These are phyloP conservation scores for Eudorcas thomsonii DNA, from an alignment of 2,113 vertebrate genomes.

Conservation along the genomic window DNA sequence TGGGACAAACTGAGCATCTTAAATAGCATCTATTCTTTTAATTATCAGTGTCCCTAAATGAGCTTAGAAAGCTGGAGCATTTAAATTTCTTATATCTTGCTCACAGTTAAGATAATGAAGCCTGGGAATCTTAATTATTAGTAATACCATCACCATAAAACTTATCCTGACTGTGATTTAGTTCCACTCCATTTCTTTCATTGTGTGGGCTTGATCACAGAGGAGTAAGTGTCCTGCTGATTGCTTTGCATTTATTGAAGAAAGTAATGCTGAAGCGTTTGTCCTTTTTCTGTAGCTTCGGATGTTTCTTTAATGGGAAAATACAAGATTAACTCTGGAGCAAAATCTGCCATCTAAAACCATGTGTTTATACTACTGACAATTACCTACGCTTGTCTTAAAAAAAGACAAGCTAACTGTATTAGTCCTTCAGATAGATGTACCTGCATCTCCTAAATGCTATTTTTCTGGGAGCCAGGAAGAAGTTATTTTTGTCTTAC, in stretches of 20 bases:
- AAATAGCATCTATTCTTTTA: neutral
- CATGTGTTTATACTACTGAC: conserved; percentile 8
- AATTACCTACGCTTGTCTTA: neutral
- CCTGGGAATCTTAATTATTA: conserved; percentile 49
- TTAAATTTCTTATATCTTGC: neutral
- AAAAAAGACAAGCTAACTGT: neutral
- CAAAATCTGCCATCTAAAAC: conserved; percentile 59
- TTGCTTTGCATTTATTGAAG: neutral
- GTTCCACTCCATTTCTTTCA: conserved; percentile 62
- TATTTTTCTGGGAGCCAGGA: neutral
- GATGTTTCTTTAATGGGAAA: conserved; percentile 57
- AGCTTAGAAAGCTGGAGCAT: neutral
- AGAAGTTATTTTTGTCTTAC: neutral
- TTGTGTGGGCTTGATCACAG: conserved; percentile 56
- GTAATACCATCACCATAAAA: conserved; percentile 32
- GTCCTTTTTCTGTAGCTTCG: conserved; percentile 48
- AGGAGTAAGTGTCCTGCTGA: conserved; percentile 53
- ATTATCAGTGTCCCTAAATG: conserved; percentile 30
- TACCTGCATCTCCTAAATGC: neutral
- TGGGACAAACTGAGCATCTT: conserved; percentile 13
- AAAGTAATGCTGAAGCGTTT: conserved; percentile 39
- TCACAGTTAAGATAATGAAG: conserved; percentile 32
- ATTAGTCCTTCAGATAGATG: neutral
- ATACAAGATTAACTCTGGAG: neutral
- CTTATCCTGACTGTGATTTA: neutral